Evolutionary conservation across 2,113 vertebrate genomes (phyloP), one percentile per base, ranked within the genome.

Genomic region (Sphaerodactylus townsendi): DNA sequence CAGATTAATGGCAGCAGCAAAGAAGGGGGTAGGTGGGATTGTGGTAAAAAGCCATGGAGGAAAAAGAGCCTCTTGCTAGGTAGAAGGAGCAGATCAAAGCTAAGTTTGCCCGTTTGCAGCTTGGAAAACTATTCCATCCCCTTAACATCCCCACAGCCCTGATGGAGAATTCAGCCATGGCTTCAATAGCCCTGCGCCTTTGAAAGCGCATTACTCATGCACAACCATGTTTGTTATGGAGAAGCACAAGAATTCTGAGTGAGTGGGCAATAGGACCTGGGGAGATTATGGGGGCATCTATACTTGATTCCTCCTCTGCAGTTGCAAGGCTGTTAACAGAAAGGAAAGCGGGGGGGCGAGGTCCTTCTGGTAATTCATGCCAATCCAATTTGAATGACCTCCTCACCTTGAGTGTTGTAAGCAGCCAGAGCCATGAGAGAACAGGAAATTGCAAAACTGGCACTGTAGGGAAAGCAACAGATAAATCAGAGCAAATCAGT

Each of bases 401-500:
- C 94, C 96, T 96, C 89, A 98, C 98, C 92, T 71, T 62, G 1
- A 10, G 96, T 95, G 68, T 96, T 46, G 82, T 96, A 94, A 37
- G 96, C 93, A n/a, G 97, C 96, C 35, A 92, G 10, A 2, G 98
- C 97, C 93, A 98, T 98, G 73, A 98, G 94, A 4, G 93, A 80
- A 64, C 98, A 98, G 85, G 98, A 98, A 0, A 96, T 64, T 0
- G 95, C 95, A 8, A 98, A 98, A 83, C 96, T 96, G 1, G 94
- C 92, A 3, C 98, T 98, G 90, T 7, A 66, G 81, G 78, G 65
- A 84, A 72, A 85, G 35, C 3, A 7, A 80, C 7, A 71, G 44
- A 41, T 2, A 30, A 13, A 65, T 69, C 39, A 86, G 13, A 23
- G 23, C 14, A 8, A 7, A 5, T 56, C 64, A 35, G 6, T 2